A percentile compares a stretch with the other conserved stretches of the same genome.
phyloP scores from a whole-genome alignment of 2,888 invertebrate genomes.

The Elmis aenea region DNA sequence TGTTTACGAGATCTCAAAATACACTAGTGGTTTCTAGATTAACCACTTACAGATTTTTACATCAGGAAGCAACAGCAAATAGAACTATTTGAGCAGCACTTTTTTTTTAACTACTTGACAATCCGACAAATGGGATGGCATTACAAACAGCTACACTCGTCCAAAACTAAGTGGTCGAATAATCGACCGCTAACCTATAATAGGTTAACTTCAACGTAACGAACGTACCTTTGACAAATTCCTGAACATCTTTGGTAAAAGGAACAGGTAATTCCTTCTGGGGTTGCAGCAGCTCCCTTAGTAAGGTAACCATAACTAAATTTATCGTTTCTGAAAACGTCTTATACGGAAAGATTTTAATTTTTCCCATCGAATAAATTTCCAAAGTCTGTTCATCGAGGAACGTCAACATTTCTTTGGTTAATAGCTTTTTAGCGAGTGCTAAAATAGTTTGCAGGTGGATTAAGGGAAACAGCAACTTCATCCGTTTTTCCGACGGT shows the following conservation, averaged over 20 bases:
- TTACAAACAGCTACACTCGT: too few relatives aligned
- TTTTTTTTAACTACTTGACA: too few relatives aligned
- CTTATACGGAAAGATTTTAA: conserved; percentile 80
- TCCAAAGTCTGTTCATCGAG: conserved; percentile 82
- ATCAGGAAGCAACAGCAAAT: too few relatives aligned
- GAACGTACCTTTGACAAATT: conserved; percentile 43
- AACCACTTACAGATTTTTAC: too few relatives aligned
- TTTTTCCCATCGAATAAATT: conserved; percentile 67
- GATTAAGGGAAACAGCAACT: conserved; percentile 66
- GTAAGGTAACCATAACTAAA: conserved; percentile 84
- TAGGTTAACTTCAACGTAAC: not conserved
- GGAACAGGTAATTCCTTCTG: conserved; percentile 84
- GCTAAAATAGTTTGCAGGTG: conserved; percentile 77
- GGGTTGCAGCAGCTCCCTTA: conserved; percentile 85
- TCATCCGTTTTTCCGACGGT: conserved; percentile 59
- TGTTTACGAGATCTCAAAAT: too few relatives aligned
- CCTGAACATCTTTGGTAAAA: conserved; percentile 87
- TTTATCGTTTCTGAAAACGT: conserved; percentile 93
- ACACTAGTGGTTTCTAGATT: too few relatives aligned
- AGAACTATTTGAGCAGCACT: too few relatives aligned
- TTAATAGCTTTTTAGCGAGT: conserved; percentile 77
- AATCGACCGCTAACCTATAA: too few relatives aligned
- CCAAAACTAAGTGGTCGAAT: too few relatives aligned
- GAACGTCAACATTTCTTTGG: conserved; percentile 70
- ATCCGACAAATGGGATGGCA: too few relatives aligned